A percentile compares a stretch with the other conserved stretches of the same genome.
phyloP scores from a whole-genome alignment of 2,888 invertebrate genomes.

The Parnassius glacialis region DNA sequence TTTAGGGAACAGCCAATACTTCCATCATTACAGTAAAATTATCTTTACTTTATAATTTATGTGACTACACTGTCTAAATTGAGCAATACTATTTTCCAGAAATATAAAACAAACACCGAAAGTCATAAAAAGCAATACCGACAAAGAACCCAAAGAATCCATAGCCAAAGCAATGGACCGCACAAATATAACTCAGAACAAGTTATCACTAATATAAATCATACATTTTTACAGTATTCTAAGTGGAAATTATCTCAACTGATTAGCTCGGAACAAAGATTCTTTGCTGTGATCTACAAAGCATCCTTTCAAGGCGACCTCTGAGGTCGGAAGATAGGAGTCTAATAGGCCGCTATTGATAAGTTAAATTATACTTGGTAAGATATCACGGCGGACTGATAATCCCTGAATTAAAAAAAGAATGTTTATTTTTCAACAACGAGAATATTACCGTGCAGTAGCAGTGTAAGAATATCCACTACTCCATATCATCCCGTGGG shows the following conservation, averaged over 20 bases:
- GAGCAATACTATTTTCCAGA: not conserved
- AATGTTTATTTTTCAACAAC: not conserved
- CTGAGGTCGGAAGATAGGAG: slow-evolving; percentile 52
- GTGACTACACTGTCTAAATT: no score
- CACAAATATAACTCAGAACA: slow-evolving; percentile 38
- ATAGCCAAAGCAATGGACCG: slow-evolving; percentile 33
- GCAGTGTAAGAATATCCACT: no score
- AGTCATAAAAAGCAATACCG: slow-evolving; percentile 24
- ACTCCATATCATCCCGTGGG: no score
- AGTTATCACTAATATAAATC: slow-evolving; percentile 67
- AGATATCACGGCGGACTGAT: slow-evolving; percentile 21
- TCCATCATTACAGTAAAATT: no score
- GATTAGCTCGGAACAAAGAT: slow-evolving; percentile 60
- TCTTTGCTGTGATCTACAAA: slow-evolving; percentile 47
- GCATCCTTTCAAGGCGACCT: slow-evolving; percentile 52
- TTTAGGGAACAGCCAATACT: no score
- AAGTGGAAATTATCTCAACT: slow-evolving; percentile 66
- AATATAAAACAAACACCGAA: slow-evolving; percentile 29
- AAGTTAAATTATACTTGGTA: slow-evolving; percentile 18
- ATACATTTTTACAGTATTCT: slow-evolving; percentile 65
- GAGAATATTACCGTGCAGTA: not conserved
- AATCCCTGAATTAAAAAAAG: slow-evolving; percentile 15
- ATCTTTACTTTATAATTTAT: no score
- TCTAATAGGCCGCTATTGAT: slow-evolving; percentile 33
- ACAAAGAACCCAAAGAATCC: slow-evolving; percentile 29